Conservation (phyloP, 2,797 vertebrate species). For the Sebastes oblongus region DNA sequence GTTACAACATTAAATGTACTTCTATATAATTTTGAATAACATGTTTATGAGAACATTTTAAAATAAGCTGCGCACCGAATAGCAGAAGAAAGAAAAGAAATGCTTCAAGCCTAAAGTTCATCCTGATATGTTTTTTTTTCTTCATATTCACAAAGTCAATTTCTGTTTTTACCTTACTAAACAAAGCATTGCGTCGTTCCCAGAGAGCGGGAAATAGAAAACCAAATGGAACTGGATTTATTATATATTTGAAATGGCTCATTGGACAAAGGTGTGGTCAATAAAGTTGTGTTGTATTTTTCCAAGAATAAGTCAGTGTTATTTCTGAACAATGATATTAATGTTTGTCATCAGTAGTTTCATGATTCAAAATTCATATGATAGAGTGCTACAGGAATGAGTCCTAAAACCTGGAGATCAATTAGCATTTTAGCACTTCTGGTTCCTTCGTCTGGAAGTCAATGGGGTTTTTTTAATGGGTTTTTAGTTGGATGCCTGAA, state of each 20-base stretch:
- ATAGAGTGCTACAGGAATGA: too few relatives aligned
- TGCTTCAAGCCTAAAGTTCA: not conserved
- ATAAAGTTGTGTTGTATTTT: not conserved
- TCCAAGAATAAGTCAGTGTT: not conserved
- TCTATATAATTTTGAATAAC: not conserved
- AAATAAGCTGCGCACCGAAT: not conserved
- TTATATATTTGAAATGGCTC: too few relatives aligned
- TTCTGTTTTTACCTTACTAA: not conserved
- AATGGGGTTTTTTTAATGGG: too few relatives aligned
- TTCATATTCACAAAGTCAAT: not conserved
- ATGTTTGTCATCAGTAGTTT: not conserved
- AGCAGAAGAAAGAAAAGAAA: not conserved
- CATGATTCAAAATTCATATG: too few relatives aligned
- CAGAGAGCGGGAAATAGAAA: not conserved
- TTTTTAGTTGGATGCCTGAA: too few relatives aligned
- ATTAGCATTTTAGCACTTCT: too few relatives aligned
- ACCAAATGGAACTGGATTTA: not conserved
- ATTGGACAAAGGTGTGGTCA: not conserved
- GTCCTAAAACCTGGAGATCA: too few relatives aligned
- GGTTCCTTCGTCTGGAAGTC: too few relatives aligned
- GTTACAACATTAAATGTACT: not conserved
- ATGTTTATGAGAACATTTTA: rapidly evolving
- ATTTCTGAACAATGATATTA: not conserved
- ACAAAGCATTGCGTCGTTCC: not conserved
- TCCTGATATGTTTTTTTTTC: not conserved